phyloP scores from a whole-genome alignment of 2,113 vertebrate species.

The Cairina moschata region DNA sequence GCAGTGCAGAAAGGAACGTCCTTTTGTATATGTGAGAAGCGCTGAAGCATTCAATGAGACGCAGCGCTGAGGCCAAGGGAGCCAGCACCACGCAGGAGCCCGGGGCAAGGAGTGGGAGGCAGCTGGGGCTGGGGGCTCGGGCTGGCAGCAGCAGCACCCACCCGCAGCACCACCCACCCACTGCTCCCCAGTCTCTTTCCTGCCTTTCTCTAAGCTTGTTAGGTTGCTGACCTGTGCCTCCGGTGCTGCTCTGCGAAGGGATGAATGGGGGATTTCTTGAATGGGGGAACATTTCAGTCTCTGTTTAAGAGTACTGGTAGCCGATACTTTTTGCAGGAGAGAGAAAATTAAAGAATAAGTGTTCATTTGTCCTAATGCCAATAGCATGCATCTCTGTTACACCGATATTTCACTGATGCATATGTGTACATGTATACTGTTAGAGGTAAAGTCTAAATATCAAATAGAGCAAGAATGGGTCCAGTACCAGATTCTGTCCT shows the following conservation, averaged over 20 bases:
- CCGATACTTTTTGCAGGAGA: background rate
- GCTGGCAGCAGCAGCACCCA: accelerated
- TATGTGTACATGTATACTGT: accelerated
- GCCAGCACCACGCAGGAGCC: accelerated
- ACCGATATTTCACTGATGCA: background rate
- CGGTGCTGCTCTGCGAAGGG: background rate
- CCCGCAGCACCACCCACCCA: too few species aligned
- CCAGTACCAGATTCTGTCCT: background rate
- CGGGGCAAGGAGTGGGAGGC: accelerated
- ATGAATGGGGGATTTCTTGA: background rate
- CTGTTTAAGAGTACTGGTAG: background rate
- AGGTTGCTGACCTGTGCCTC: accelerated
- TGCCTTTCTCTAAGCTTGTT: background rate
- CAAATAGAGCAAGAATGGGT: background rate
- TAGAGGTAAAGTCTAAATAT: background rate
- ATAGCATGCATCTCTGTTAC: too few species aligned
- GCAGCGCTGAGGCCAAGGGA: background rate
- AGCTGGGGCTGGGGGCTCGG: background rate
- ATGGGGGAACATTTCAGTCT: background rate
- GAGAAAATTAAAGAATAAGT: background rate
- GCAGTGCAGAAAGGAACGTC: background rate
- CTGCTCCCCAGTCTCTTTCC: background rate
- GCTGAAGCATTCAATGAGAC: accelerated
- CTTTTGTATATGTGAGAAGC: background rate
- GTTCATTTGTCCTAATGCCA: background rate